Evolutionary conservation across 2,113 vertebrate genomes (phyloP).

Genomic region (Martes martes): DNA sequence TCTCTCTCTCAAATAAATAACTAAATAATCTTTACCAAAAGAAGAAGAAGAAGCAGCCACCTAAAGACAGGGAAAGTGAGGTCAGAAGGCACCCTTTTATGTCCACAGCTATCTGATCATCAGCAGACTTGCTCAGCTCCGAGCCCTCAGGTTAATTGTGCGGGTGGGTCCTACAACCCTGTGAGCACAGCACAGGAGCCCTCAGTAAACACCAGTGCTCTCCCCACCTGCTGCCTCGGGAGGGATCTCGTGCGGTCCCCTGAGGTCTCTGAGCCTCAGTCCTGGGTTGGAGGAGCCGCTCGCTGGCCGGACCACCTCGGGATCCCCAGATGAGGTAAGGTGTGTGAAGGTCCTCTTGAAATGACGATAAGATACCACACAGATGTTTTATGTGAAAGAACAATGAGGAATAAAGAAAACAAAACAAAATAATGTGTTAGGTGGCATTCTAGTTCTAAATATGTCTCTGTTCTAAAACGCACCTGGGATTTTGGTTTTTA

Average conservation of each 20-base stretch:
- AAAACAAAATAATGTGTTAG: background rate
- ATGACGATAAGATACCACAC: background rate
- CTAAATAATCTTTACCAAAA: background rate
- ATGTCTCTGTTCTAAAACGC: background rate
- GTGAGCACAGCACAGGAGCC: background rate
- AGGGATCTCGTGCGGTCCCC: background rate
- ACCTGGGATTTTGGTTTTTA: background rate
- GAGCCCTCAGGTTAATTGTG: background rate
- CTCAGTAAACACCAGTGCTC: background rate
- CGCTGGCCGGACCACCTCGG: background rate
- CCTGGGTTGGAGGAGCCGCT: fast-evolving
- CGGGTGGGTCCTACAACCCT: background rate
- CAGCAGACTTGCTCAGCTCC: background rate
- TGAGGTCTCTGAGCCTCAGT: background rate
- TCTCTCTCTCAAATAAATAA: background rate
- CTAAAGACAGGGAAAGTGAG: background rate
- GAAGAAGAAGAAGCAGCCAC: background rate
- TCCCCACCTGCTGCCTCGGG: background rate
- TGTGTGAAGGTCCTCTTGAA: background rate
- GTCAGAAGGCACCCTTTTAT: background rate
- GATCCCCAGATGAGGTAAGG: background rate
- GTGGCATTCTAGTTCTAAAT: no score
- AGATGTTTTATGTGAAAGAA: background rate
- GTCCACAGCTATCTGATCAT: background rate
- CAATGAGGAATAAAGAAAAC: background rate